These are phyloP conservation scores for Cavia aperea DNA, from an alignment of 2,113 vertebrate species.

Conservation along the genomic window DNA sequence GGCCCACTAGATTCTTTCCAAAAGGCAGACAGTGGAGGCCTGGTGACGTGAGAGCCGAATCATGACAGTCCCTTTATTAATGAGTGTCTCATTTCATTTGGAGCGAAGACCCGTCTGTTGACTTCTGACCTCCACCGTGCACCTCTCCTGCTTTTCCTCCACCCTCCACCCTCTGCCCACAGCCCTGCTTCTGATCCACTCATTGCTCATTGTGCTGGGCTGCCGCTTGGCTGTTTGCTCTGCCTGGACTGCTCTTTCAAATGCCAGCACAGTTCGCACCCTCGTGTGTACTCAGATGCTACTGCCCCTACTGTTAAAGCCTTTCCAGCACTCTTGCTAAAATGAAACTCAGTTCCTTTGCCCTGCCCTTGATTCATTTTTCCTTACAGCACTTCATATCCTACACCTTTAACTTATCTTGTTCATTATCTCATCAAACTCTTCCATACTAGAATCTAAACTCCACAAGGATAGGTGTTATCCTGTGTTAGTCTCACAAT, in stretches of 20 bases:
- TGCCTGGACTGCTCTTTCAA: not conserved
- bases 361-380: not conserved
- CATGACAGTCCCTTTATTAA: not conserved
- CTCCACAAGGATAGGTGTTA: not conserved
- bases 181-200: not conserved
- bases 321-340: not conserved
- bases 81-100: not conserved
- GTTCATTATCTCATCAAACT: not conserved
- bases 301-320: not conserved
- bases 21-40: not conserved
- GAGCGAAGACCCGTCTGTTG: not conserved
- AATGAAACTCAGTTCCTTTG: not conserved
- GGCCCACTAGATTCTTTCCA: not conserved
- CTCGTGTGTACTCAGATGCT: not conserved
- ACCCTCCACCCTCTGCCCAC: not conserved
- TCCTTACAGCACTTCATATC: not conserved
- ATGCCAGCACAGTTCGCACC: not conserved
- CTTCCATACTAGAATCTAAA: not conserved
- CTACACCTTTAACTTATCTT: not conserved
- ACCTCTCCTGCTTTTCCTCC: accelerated
- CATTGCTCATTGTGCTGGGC: not conserved
- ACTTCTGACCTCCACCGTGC: not conserved
- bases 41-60: not conserved
- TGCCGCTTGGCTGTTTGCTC: not conserved
- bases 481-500: not conserved